Base-by-base conservation (phyloP, 2,113 vertebrate genomes). In the Rallus limicola region DNA sequence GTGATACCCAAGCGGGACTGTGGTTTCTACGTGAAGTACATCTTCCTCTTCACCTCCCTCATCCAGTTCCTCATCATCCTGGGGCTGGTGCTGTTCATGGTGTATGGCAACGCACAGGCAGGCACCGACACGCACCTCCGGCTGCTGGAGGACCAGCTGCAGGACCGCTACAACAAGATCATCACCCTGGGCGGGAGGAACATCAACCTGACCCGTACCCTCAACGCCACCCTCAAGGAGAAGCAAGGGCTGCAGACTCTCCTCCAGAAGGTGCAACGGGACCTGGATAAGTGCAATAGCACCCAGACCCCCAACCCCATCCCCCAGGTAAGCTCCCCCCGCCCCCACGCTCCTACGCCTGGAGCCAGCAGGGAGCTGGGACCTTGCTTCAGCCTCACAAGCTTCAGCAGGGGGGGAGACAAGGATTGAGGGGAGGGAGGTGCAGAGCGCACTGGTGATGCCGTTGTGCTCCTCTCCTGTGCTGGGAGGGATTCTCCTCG, bases 11-110 rank as follows among this genome's bases (percentile, higher is more conserved):
- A 95, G 64, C 93, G 81, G 3, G 97, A 96, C 4, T 98, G 98
- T 14, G 95, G 97, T 0, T 98, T 96, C 36, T 99, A 99, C n/a
- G 20, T 99, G 79, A 99, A 98, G 50, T 98, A 99, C 24, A 90
- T 99, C 71, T 99, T 99, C 97, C 98, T 99, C 53, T 99, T 99
- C 72, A 98, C 98, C 38, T 99, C 99, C 4, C 98, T 99, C 90
- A 99, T 99, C 95, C 99, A 99, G 52, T 98, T 99, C 12, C 98
- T 99, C 69, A 99, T 99, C 95, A 99, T 99, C 91, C 96, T 99
- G 94, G 99, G 99, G 64, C 97, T 99, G 59, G 99, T 99, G 94
- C 98, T 99, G 4, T 99, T 99, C 98, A 98, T 99, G 98, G 97
- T 99, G 80, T 99, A 99, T 0, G 99, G 99, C 17, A 99, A 99